These are phyloP conservation scores for Peromyscus californicus DNA, from an alignment of 2,113 vertebrate genomes.

Conservation along the genomic window DNA sequence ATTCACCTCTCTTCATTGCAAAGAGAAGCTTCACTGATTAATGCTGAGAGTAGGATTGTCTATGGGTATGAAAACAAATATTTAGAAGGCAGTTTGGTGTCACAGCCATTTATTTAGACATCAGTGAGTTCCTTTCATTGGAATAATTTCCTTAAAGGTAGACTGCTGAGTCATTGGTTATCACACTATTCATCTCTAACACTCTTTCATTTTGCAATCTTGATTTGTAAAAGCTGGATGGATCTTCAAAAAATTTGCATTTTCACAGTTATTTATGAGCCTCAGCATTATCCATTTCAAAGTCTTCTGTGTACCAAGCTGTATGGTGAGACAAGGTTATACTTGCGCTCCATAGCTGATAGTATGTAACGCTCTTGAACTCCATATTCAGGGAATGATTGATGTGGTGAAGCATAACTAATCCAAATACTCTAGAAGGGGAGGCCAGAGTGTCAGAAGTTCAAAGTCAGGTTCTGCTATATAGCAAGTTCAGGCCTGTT, in stretches of 20 bases:
- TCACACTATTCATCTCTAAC: neutral
- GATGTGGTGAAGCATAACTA: neutral
- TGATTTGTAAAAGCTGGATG: neutral
- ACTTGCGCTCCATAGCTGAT: fast-evolving
- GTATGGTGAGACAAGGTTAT: neutral
- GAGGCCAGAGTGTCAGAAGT: neutral
- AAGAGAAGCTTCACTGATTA: neutral
- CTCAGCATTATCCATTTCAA: neutral
- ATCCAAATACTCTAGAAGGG: neutral
- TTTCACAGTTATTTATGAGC: neutral
- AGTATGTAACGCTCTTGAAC: neutral
- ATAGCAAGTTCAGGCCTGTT: neutral
- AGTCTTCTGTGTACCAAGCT: neutral
- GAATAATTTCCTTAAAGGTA: neutral
- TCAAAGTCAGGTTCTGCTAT: neutral
- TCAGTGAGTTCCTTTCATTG: neutral
- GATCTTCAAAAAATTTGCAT: neutral
- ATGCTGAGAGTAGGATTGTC: neutral
- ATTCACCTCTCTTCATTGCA: neutral
- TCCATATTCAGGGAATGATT: neutral
- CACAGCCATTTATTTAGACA: neutral
- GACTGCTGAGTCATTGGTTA: neutral
- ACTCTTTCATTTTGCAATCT: neutral
- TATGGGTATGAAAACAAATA: too few relatives aligned
- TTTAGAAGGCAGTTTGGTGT: neutral